These are phyloP conservation scores for Tachysurus fulvidraco DNA, from an alignment of 2,113 vertebrate genomes.

Conservation along the genomic window DNA sequence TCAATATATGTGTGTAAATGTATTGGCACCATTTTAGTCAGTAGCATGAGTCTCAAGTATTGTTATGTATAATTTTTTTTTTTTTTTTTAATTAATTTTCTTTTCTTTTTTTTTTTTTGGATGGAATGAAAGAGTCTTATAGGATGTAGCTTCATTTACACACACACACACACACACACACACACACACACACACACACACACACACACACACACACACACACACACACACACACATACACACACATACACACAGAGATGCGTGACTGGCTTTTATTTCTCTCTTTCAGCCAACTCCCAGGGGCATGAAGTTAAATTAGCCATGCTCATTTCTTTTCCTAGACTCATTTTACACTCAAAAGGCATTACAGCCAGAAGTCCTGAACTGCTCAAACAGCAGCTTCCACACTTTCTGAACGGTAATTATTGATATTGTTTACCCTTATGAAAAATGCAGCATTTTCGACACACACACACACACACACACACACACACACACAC, in stretches of 20 bases:
- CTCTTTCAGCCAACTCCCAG: slow-evolving; percentile 35
- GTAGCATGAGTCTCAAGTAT: too few relatives aligned
- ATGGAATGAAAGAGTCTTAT: background rate
- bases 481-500: background rate
- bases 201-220: slow-evolving; percentile 18
- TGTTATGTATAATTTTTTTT: background rate
- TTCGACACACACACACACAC: background rate
- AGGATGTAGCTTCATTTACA: background rate
- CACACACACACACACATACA: slow-evolving; percentile 5
- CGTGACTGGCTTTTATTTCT: slow-evolving; percentile 36
- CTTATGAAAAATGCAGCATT: slow-evolving; percentile 12
- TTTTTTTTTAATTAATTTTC: too few relatives aligned
- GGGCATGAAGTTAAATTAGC: slow-evolving; percentile 49
- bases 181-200: background rate
- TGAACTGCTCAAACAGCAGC: slow-evolving; percentile 42
- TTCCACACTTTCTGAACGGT: slow-evolving; percentile 26
- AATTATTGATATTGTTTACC: slow-evolving; percentile 53
- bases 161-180: slow-evolving; percentile 17
- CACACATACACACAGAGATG: background rate
- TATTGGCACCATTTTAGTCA: too few relatives aligned
- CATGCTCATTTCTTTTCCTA: slow-evolving; percentile 51
- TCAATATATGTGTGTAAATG: too few relatives aligned
- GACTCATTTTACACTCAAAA: slow-evolving; percentile 48
- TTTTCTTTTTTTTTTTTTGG: background rate
- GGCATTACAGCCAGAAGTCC: slow-evolving; percentile 37